Base-by-base conservation (phyloP, 1,140 invertebrate genomes). In the Solen grandis region DNA sequence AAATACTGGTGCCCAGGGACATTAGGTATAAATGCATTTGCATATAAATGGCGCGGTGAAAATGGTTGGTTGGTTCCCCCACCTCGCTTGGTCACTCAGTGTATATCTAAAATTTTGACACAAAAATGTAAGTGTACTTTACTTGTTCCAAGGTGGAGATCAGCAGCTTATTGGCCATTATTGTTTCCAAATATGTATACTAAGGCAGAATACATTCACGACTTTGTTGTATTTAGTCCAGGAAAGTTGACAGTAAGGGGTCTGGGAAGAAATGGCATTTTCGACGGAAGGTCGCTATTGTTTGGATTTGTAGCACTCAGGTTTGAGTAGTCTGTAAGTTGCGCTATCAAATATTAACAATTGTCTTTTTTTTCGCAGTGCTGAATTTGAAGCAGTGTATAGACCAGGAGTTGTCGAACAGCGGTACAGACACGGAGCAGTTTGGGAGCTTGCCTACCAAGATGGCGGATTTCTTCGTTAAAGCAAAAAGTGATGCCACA, bases 41-140 rank as follows among this genome's bases (percentile, higher is more conserved):
- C 16, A 13, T 41, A 70, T 10, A 27, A 46, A 4, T 70, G 57
- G 65, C 16, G 1, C 25, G 31, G 38, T 1, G 41, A 63, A n/a
- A 80, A 72, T 27, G 73, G 73, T 65, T 80, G 77, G 77, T 8
- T 80, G 5, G 66, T 80, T 50, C 77, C 77, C 4, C 68, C 68
- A 2, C 57, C 68, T n/a, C 3, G 27, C 2, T 55, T 77, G 19
- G 35, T 54, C 22, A 38, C 14, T 4, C 10, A 33, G 2, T 16
- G 16, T 36, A 54, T 77, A 22, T 1, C 55, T 2, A 66, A 77
- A 19, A 38, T 68, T 13, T 25, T 25, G 4, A 33, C 5, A 25
- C 38, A 66, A 10, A 52, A 60, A 16, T 29, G 59, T 77, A n/a
- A 35, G 16, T 33, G 59, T 29, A 77, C 74, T 29, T 54, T 77